Percentiles rank a stretch among this genome's conserved stretches.
Conservation (phyloP, 2,888 invertebrate genomes). For the Plebejus melissa region DNA sequence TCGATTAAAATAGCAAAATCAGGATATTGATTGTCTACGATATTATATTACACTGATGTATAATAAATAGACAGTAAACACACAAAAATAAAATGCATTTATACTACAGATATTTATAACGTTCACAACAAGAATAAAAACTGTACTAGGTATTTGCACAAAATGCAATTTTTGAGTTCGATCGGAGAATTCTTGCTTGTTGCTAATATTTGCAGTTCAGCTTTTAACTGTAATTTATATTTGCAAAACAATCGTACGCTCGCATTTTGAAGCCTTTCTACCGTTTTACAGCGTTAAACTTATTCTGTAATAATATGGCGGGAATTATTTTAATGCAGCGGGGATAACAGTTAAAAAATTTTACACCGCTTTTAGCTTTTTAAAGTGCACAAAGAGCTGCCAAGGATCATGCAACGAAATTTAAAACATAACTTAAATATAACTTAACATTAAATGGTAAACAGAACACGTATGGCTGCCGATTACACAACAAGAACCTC, state of each 20-base stretch:
- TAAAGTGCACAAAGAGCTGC: background rate
- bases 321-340: background rate
- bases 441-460: slow-evolving; percentile 24
- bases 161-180: background rate
- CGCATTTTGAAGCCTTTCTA: background rate
- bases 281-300: background rate
- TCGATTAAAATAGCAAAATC: too few relatives aligned
- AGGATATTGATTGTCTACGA: too few relatives aligned
- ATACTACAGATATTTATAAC: background rate
- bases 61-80: background rate
- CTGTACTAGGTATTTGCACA: background rate
- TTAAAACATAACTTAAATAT: slow-evolving; percentile 16
- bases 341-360: background rate
- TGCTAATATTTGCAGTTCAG: slow-evolving; percentile 20
- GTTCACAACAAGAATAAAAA: background rate
- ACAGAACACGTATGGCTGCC: slow-evolving; percentile 19
- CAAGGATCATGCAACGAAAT: background rate
- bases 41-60: too few relatives aligned
- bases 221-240: slow-evolving; percentile 19
- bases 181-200: slow-evolving; percentile 1
- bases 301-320: slow-evolving; percentile 11
- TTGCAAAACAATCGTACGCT: slow-evolving; percentile 10
- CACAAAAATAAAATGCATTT: slow-evolving; percentile 12
- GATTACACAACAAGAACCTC: slow-evolving; percentile 15
- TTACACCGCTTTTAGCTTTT: slow-evolving; percentile 13